Base-by-base conservation (phyloP, 2,888 invertebrate species). In the Elmis aenea region DNA sequence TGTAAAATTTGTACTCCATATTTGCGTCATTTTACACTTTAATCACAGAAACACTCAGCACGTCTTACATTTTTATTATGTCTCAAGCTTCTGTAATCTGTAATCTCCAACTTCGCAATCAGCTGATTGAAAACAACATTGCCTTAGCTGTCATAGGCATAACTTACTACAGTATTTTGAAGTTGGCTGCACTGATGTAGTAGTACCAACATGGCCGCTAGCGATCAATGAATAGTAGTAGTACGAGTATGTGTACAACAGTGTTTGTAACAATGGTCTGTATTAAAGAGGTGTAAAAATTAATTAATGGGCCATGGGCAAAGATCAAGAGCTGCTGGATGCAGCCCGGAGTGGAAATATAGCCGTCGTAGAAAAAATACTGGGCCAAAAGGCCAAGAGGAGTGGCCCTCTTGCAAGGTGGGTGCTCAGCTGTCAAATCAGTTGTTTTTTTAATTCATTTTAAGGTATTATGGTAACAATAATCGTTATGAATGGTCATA, bases 251-350 rank as follows among this genome's bases (percentile, higher is more conserved):
- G 69, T 70, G 73, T 72, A 70, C 56, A 57, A 52, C 51, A 46
- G 59, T 59, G 60, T 61, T 58, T 60, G 45, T 54, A 28, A 50
- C 51, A 62, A 62, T 62, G 61, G 59, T 5, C 5, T 61, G 57
- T 57, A 54, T 57, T 55, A 40, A 54, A 59, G 58, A 57, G 58
- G 57, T 57, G 57, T 50, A 52, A 29, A 55, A 53, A 52, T 48
- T 51, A 45, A 42, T 50, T 70, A 69, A 70, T 44, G 44, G 72
- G 70, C 67, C 66, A 95, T 95, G 93, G 94, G 94, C 67, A 92
- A 92, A 73, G 94, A 95, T 72, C 91, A 93, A 72, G 94, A 95
- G 73, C 80, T 95, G 70, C 76, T 95, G 69, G 94, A 95, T 67
- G 95, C 93, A 57, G 91, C 94, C 54, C 82, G 94, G 61, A 89